Evolutionary conservation across 2,797 vertebrate species (phyloP).

Genomic region (Coregonus suidteri): DNA sequence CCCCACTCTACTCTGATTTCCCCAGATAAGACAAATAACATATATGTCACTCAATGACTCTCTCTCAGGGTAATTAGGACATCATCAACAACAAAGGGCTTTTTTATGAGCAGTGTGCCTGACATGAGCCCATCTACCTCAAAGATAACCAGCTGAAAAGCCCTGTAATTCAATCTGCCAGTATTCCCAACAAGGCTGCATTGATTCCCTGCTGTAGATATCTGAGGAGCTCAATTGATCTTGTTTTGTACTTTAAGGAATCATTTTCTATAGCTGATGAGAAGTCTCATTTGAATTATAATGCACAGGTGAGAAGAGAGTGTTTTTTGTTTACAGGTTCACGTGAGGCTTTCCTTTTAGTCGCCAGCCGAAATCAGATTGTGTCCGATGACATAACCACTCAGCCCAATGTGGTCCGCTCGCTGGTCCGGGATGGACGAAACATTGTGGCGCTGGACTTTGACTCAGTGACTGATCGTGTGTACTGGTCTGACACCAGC

Average conservation of each 20-base stretch:
- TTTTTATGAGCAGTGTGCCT: slow-evolving; percentile 77
- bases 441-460: slow-evolving; percentile 94
- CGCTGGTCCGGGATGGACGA: slow-evolving; percentile 86
- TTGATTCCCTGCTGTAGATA: slow-evolving; percentile 61
- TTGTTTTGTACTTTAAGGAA: slow-evolving; percentile 40
- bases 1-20: slow-evolving; percentile 77
- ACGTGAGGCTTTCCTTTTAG: slow-evolving; percentile 84
- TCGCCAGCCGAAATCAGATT: slow-evolving; percentile 92
- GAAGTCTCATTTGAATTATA: slow-evolving; percentile 47
- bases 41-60: slow-evolving; percentile 80
- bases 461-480: slow-evolving; percentile 84
- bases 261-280: slow-evolving; percentile 41
- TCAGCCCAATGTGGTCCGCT: slow-evolving; percentile 82
- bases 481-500: slow-evolving; percentile 93
- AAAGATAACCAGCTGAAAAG: slow-evolving; percentile 75
- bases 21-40: slow-evolving; percentile 82
- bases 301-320: slow-evolving; percentile 32
- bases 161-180: slow-evolving; percentile 70
- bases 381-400: slow-evolving; percentile 87
- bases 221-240: slow-evolving; percentile 60
- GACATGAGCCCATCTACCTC: slow-evolving; percentile 72
- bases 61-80: slow-evolving; percentile 75
- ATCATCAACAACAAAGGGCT: slow-evolving; percentile 78
- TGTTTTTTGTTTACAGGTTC: slow-evolving; percentile 75
- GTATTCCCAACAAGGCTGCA: slow-evolving; percentile 63